Conservation (phyloP, 35 echinoderm and acorn worm genomes). For the Ptychodera flava region DNA sequence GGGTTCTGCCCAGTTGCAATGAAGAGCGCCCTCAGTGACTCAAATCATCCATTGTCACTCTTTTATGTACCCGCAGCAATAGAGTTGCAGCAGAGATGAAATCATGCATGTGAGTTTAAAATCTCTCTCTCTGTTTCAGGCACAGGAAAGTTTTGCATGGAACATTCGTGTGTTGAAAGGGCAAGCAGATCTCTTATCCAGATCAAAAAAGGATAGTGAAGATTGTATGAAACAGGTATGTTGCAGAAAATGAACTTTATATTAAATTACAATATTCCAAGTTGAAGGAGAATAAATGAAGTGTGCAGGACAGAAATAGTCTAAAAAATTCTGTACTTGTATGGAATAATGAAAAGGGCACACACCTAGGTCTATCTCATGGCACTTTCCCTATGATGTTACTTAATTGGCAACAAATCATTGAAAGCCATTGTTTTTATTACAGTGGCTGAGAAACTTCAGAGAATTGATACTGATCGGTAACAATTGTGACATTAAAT, state of each 20-base stretch:
- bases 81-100: no score
- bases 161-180: slow-evolving; percentile 98
- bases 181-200: slow-evolving; percentile 61
- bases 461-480: neutral
- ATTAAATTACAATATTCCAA: neutral
- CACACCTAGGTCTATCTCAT: neutral
- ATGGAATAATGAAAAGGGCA: neutral
- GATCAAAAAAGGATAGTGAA: slow-evolving; percentile 81
- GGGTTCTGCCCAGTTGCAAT: no score
- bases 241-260: neutral
- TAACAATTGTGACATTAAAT: neutral
- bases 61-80: no score
- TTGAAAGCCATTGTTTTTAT: no score
- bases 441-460: no score
- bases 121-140: slow-evolving; percentile 45
- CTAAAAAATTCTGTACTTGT: neutral
- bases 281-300: no score
- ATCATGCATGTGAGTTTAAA: no score
- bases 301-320: neutral
- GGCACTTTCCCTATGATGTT: neutral
- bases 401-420: neutral
- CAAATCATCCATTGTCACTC: no score
- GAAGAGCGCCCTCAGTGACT: no score
- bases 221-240: slow-evolving; percentile 99
- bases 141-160: slow-evolving; percentile 94